Evolutionary conservation across 2,888 invertebrate genomes (phyloP), one percentile per base, ranked within the genome.

Genomic region (Bembecia ichneumoniformis): DNA sequence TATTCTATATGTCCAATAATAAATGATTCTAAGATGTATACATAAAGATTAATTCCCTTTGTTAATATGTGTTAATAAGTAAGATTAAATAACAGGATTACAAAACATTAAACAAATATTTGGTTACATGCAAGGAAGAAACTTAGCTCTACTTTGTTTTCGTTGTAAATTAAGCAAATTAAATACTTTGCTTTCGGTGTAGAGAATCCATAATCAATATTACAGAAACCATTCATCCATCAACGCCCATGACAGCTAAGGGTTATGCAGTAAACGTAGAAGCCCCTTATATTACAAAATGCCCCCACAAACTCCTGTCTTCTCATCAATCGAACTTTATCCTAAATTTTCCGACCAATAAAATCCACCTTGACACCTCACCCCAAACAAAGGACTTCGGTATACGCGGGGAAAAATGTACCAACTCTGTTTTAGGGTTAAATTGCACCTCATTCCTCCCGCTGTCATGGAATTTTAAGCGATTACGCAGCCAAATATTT

Each of bases 401-500:
- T 48, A 46, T 46, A 48, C 44, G 44, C 49, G 48, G 50, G 53
- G 49, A 48, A 51, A 52, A 52, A 52, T 51, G 43, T 47, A 43
- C 46, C 43, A 49, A 40, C 13, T n/a, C 52, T 54, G 48, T 52
- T 57, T 60, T 52, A 47, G 50, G 56, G 54, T 55, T 54, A 52
- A 56, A 56, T 58, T 54, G 54, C 52, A 50, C 47, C 49, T 51
- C 49, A 52, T 54, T 53, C 55, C 53, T 35, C 49, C 53, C 53
- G 50, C 51, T 47, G 44, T 47, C 49, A 45, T 28, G 46, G 54
- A 56, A 53, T 53, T 48, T 49, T 44, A 43, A 48, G 52, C 51
- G 54, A 56, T 51, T 56, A 57, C 54, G 49, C 48, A 55, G 54
- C 54, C 55, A 50, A 47, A 58, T 54, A 53, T 52, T 52, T 52